Evolutionary conservation across 2,888 invertebrate genomes (phyloP), one percentile per base, ranked within the genome.

Genomic region (Drosophila planitibia): DNA sequence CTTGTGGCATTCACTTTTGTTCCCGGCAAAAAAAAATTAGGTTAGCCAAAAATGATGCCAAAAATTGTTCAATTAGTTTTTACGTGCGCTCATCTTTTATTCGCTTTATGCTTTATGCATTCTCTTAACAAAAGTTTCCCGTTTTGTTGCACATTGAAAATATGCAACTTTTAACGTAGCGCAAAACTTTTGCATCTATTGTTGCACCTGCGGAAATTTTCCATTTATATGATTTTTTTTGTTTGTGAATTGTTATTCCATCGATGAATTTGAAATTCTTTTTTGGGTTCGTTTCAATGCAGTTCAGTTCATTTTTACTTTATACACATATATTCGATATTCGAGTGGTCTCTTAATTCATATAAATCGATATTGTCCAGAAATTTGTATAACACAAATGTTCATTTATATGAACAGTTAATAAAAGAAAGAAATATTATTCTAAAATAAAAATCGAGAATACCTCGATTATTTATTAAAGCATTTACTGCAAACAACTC

Each of bases 1-100:
- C 79, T 79, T 79, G 78, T 79, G 79, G 79, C 79, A 78, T 79
- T 79, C 79, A 78, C 79, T 79, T 79, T 79, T 81, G 55, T 79
- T 78, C 74, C 77, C 53, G 10, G 49, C 35, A 22, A 12, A 33
- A 35, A 70, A 49, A 58, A 72, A 71, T 82, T 81, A 63, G 79
- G 79, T 81, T 78, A 67, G 69, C 74, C 74, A 41, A 79, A 82
- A 79, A 74, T 74, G 58, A 74, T 79, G 65, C 44, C 70, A 53
- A 65, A 82, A 79, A 82, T 82, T 63, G 82, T 79, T 82, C 82
- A 82, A 79, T 79, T 79, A 82, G 82, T 59, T 82, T 79, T 68
- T 53, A 65, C 66, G 70, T 70, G 79, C 74, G 47, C 72, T 49
- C 72, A 58, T 59, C 76, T 63, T 53, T 62, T 79, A 74, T 62